Conservation (phyloP, 1,140 invertebrate genomes). For the Holcopasites calliopsidis region DNA sequence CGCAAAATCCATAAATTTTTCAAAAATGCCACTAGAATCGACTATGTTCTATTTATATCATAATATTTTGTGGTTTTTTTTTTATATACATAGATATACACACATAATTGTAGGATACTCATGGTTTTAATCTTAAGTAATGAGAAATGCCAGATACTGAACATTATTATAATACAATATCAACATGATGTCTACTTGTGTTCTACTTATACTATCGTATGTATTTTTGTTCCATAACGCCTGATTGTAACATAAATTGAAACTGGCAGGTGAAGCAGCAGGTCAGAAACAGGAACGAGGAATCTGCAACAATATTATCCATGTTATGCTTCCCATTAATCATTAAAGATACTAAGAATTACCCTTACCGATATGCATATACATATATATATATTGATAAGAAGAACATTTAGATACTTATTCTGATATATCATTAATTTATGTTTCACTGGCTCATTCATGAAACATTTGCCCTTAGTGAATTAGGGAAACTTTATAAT, state of each 20-base stretch:
- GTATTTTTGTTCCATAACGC: conserved; percentile 70
- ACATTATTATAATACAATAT: conserved; percentile 60
- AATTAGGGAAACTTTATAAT: conserved; percentile 50
- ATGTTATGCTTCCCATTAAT: conserved; percentile 58
- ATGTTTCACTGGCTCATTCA: conserved; percentile 52
- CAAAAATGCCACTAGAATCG: conserved; percentile 56
- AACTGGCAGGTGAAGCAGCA: conserved; percentile 67
- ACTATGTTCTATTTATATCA: conserved; percentile 65
- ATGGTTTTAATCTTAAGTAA: conserved; percentile 69
- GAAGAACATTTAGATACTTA: conserved; percentile 46
- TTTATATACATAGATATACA: conserved; percentile 65
- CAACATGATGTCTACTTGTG: conserved; percentile 68
- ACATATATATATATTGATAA: conserved; percentile 57
- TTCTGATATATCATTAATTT: conserved; percentile 53
- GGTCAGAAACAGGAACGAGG: conserved; percentile 65
- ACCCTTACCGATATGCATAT: conserved; percentile 56
- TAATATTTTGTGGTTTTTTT: conserved; percentile 60
- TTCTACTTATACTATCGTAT: conserved; percentile 69
- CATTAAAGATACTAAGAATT: conserved; percentile 58
- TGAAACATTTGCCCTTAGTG: conserved; percentile 52
- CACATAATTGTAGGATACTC: conserved; percentile 68
- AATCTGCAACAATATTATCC: conserved; percentile 54
- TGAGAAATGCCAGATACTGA: conserved; percentile 55
- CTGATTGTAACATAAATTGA: conserved; percentile 66
- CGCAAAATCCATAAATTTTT: conserved; percentile 64